These are phyloP conservation scores for Stegana nigrithorax DNA, from an alignment of 2,888 invertebrate species.

Conservation along the genomic window DNA sequence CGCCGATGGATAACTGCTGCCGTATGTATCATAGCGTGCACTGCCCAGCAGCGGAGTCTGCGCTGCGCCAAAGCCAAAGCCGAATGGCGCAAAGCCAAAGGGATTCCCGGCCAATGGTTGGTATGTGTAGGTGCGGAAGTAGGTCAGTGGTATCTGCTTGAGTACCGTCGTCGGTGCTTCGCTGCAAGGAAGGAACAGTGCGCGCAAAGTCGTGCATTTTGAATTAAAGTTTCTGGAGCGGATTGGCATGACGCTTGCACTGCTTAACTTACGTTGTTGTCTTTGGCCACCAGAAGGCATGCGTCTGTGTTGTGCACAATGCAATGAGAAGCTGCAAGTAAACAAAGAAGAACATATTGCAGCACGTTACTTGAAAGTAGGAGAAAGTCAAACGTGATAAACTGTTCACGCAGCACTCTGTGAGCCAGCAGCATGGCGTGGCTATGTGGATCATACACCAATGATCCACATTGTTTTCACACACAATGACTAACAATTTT, in stretches of 20 bases:
- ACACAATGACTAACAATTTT: too few species aligned
- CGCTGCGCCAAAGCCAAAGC: slow-evolving; percentile 49
- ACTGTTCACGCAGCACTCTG: too few species aligned
- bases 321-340: slow-evolving; percentile 33
- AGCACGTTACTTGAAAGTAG: too few species aligned
- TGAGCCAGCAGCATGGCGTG: too few species aligned
- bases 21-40: slow-evolving; percentile 49
- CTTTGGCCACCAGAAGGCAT: slow-evolving; percentile 60
- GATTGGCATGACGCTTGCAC: background rate
- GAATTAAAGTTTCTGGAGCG: background rate
- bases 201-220: background rate
- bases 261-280: slow-evolving; percentile 53
- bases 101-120: slow-evolving; percentile 58
- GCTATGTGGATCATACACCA: too few species aligned
- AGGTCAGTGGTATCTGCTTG: slow-evolving; percentile 65
- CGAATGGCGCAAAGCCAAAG: slow-evolving; percentile 52
- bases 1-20: slow-evolving; percentile 45
- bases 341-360: background rate
- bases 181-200: slow-evolving; percentile 32
- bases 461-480: too few species aligned
- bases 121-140: slow-evolving; percentile 67
- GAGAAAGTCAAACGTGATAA: too few species aligned
- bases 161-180: slow-evolving; percentile 48
- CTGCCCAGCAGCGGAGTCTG: slow-evolving; percentile 51
- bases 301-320: slow-evolving; percentile 23